Evolutionary conservation across 2,797 vertebrate species (phyloP).

Genomic region (Telmatherina bonti): DNA sequence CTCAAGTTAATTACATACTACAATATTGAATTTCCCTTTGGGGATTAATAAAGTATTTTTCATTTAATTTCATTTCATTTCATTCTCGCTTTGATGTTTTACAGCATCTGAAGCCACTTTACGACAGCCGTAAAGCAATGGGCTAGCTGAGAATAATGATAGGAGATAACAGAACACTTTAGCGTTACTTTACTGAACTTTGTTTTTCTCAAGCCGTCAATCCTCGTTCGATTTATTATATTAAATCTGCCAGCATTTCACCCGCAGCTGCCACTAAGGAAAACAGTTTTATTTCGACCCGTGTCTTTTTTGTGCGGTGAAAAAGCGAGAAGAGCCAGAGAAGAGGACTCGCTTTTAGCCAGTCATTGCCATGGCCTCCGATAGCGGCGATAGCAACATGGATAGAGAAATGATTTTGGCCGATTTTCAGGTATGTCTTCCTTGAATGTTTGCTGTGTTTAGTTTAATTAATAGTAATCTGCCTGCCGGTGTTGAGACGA

Average conservation of each 20-base stretch:
- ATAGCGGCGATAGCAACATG: slow-evolving; percentile 90
- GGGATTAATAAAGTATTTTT: too few relatives aligned
- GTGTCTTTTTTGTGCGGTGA: slow-evolving; percentile 68
- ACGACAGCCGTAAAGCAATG: slow-evolving; percentile 80
- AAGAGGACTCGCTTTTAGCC: slow-evolving; percentile 80
- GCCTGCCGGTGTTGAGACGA: slow-evolving; percentile 6
- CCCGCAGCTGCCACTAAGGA: slow-evolving; percentile 31
- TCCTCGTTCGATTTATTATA: slow-evolving; percentile 44
- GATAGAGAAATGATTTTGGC: slow-evolving; percentile 99
- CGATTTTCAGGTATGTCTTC: slow-evolving; percentile 97
- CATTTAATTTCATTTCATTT: too few relatives aligned
- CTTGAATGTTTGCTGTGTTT: background rate
- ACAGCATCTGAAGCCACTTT: slow-evolving; percentile 60
- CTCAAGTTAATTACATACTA: too few relatives aligned
- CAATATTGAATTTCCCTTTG: too few relatives aligned
- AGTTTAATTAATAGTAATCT: background rate
- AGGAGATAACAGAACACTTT: slow-evolving; percentile 77
- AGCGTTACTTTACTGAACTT: slow-evolving; percentile 64
- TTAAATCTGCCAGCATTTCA: slow-evolving; percentile 29
- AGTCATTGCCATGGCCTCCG: slow-evolving; percentile 96
- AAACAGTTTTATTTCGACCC: slow-evolving; percentile 47
- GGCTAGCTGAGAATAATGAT: slow-evolving; percentile 76
- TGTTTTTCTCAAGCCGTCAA: slow-evolving; percentile 47
- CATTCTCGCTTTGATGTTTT: slow-evolving; percentile 5
- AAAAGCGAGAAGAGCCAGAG: slow-evolving; percentile 71